A percentile compares a stretch with the other conserved stretches of the same genome.
phyloP scores from a whole-genome alignment of 2,113 vertebrate species.

The Tautogolabrus adspersus region DNA sequence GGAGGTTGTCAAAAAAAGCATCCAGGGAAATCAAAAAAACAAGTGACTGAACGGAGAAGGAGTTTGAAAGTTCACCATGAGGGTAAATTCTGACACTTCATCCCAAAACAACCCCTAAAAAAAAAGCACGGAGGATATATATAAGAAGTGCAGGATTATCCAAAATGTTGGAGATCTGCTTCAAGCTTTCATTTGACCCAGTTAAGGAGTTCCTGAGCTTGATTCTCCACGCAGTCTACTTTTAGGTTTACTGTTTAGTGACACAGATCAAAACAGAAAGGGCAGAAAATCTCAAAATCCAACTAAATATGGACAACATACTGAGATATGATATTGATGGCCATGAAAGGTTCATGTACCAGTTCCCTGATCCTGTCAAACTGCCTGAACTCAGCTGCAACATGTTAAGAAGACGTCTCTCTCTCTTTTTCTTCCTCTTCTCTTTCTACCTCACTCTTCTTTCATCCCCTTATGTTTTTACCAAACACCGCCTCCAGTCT shows the following conservation, averaged over 20 bases:
- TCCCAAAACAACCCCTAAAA: conserved; percentile 29
- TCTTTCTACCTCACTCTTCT: not conserved
- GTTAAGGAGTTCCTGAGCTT: conserved; percentile 25
- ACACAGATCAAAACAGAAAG: conserved; percentile 15
- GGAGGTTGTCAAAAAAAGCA: conserved; percentile 18
- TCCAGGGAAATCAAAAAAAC: not conserved
- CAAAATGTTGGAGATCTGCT: conserved; percentile 32
- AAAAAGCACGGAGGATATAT: conserved; percentile 21
- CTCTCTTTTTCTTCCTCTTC: not conserved
- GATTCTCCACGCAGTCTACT: conserved; percentile 9
- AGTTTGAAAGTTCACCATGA: not conserved
- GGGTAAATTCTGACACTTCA: conserved; percentile 24
- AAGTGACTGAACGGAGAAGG: not conserved
- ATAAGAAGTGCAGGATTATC: conserved; percentile 18
- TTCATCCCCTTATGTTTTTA: conserved; percentile 7
- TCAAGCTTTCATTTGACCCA: conserved; percentile 50
- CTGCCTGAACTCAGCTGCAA: not conserved
- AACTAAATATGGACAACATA: not conserved
- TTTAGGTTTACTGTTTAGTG: conserved; percentile 25
- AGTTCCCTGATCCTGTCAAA: not conserved
- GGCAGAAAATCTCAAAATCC: conserved; percentile 9
- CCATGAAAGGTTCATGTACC: not conserved
- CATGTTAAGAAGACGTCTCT: not conserved
- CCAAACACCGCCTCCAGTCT: conserved; percentile 44
- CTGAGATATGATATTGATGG: not conserved